These are phyloP conservation scores for Yasuhikotakia modesta DNA, from an alignment of 2,797 vertebrate genomes.

Conservation along the genomic window DNA sequence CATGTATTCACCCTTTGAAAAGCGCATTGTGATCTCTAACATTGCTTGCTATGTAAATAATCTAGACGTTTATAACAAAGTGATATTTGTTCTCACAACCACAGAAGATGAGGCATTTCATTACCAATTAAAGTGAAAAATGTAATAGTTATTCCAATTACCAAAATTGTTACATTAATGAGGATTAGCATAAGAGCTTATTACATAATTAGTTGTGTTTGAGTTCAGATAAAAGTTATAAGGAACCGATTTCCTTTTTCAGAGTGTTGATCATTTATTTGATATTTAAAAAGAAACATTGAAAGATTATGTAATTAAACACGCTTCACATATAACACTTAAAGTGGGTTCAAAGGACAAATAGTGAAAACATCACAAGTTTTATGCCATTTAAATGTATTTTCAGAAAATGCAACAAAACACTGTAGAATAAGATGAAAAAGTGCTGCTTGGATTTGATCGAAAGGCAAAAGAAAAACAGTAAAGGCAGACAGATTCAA, in stretches of 20 bases:
- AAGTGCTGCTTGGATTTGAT: constrained; percentile 44
- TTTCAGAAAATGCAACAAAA: constrained; percentile 41
- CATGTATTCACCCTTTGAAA: background rate
- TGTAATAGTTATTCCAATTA: background rate
- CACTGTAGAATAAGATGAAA: constrained; percentile 43
- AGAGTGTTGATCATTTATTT: constrained; percentile 32
- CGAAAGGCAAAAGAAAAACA: constrained; percentile 24
- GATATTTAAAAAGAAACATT: constrained; percentile 10
- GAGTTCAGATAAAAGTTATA: background rate
- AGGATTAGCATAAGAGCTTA: background rate
- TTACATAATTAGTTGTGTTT: background rate
- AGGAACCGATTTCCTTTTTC: background rate
- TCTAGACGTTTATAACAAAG: background rate
- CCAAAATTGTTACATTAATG: background rate
- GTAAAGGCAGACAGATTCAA: constrained; percentile 13
- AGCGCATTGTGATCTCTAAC: constrained; percentile 17
- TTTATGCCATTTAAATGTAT: constrained; percentile 32
- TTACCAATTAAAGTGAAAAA: background rate
- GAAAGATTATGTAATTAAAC: constrained; percentile 15
- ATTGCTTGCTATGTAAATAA: background rate
- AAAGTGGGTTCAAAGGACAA: background rate
- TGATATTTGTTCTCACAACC: background rate
- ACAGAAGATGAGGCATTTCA: too few species aligned
- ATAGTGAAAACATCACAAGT: constrained; percentile 17
- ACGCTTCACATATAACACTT: constrained; percentile 23